phyloP scores from a whole-genome alignment of 2,113 vertebrate genomes.

The Eclectus roratus region DNA sequence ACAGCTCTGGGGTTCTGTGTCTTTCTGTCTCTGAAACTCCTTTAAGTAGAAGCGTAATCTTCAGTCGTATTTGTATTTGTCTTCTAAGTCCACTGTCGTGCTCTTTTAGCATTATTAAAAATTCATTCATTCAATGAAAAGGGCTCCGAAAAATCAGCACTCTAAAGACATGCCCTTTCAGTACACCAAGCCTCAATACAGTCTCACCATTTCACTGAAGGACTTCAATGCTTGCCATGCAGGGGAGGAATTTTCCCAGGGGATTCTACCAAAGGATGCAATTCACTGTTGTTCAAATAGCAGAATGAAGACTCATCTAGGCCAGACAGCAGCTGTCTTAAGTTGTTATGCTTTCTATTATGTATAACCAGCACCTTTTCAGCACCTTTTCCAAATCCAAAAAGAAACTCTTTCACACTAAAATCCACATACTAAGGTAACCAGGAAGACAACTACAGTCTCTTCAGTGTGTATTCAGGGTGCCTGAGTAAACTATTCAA shows the following conservation, averaged over 20 bases:
- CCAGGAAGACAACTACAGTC: neutral
- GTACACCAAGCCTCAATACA: neutral
- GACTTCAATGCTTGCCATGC: fast-evolving
- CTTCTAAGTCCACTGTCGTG: neutral
- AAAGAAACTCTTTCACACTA: neutral
- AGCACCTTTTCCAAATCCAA: neutral
- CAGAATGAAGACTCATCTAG: neutral
- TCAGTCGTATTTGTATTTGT: neutral
- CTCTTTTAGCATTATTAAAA: neutral
- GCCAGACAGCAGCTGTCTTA: neutral
- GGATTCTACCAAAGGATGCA: neutral
- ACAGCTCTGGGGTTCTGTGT: neutral
- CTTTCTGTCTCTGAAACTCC: neutral
- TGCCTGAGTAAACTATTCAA: neutral
- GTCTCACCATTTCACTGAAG: neutral
- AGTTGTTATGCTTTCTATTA: neutral
- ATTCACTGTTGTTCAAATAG: neutral
- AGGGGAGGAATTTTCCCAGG: neutral
- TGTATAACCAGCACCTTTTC: neutral
- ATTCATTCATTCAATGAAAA: neutral
- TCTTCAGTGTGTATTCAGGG: neutral
- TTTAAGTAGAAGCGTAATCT: neutral
- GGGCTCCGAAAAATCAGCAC: neutral
- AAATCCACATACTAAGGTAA: neutral
- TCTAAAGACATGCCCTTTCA: neutral